Percentiles rank a stretch among this genome's conserved stretches.
Evolutionary conservation across 2,888 invertebrate species (phyloP).

Genomic region (Luffia ferchaultella): DNA sequence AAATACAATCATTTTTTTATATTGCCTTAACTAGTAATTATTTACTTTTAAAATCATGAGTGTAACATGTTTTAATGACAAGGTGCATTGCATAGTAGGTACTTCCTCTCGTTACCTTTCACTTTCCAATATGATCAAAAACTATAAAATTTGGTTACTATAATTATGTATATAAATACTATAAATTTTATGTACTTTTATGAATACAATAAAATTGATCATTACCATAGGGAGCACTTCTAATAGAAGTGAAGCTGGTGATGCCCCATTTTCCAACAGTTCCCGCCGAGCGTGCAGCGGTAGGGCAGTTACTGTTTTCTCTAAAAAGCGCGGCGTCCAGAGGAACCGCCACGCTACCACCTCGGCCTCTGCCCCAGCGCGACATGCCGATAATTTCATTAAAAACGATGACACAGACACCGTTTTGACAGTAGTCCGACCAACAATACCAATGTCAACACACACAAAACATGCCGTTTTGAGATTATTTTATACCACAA

Average conservation of each 20-base stretch:
- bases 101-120: too few species aligned
- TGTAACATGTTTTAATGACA: too few species aligned
- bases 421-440: conserved; percentile 36
- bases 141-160: neutral
- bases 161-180: neutral
- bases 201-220: conserved; percentile 12
- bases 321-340: conserved; percentile 70
- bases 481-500: conserved; percentile 7
- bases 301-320: conserved; percentile 86
- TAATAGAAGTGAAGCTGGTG: conserved; percentile 90
- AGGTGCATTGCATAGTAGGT: too few species aligned
- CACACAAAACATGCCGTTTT: conserved; percentile 34
- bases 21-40: too few species aligned
- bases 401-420: conserved; percentile 55
- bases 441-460: conserved; percentile 38
- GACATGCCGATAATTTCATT: conserved; percentile 68
- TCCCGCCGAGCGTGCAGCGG: conserved; percentile 88
- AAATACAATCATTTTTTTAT: too few species aligned
- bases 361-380: conserved; percentile 70
- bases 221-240: conserved; percentile 80
- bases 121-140: neutral
- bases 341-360: conserved; percentile 69
- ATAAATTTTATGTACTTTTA: neutral
- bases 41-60: too few species aligned
- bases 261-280: conserved; percentile 95